Evolutionary conservation across 2,797 vertebrate species (phyloP).

Genomic region (Melanotaenia pygmaea): DNA sequence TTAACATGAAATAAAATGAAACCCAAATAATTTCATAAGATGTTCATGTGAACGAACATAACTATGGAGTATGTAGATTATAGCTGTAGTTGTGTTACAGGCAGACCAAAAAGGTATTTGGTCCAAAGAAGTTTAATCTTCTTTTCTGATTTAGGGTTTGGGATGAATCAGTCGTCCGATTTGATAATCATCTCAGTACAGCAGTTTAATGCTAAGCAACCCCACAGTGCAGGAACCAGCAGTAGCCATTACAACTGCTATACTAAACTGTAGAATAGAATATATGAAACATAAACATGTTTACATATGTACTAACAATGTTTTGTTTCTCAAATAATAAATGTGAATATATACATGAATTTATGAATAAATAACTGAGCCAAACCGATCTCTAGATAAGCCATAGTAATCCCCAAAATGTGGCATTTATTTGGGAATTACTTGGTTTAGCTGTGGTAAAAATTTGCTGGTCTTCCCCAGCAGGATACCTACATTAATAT

Average conservation of each 20-base stretch:
- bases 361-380: background rate
- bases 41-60: background rate
- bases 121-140: slow-evolving; percentile 68
- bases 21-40: background rate
- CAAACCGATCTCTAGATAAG: background rate
- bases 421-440: background rate
- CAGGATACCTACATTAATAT: slow-evolving; percentile 30
- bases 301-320: background rate
- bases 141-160: slow-evolving; percentile 75
- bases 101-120: slow-evolving; percentile 49
- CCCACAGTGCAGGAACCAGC: background rate
- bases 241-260: background rate
- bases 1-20: background rate
- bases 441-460: slow-evolving; percentile 19
- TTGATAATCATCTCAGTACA: slow-evolving; percentile 40
- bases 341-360: background rate
- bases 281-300: background rate
- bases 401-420: background rate
- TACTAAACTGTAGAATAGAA: background rate
- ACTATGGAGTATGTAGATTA: background rate
- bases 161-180: slow-evolving; percentile 62
- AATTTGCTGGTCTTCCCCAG: slow-evolving; percentile 37
- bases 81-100: slow-evolving; percentile 39
- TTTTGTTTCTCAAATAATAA: background rate
- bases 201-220: slow-evolving; percentile 25